Conservation (phyloP, 2,888 invertebrate species). For the Acleris emargana region DNA sequence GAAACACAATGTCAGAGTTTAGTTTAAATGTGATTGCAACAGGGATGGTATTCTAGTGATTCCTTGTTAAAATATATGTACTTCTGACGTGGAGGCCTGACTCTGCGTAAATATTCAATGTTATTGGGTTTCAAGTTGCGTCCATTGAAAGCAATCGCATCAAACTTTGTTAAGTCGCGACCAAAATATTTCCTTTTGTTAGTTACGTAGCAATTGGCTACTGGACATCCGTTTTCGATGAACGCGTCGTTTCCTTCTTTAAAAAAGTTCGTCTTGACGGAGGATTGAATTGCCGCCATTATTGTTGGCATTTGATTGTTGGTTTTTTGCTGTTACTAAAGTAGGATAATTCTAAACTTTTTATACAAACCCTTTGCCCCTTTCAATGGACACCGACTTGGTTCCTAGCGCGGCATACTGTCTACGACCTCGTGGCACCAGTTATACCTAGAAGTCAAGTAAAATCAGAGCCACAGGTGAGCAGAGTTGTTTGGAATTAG, state of each 20-base stretch:
- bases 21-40: slow-evolving; percentile 56
- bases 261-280: no score
- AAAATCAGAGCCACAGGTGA: no score
- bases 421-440: no score
- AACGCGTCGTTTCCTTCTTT: slow-evolving; percentile 62
- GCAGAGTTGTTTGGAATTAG: no score
- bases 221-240: slow-evolving; percentile 63
- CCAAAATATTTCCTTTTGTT: slow-evolving; percentile 53
- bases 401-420: no score
- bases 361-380: no score
- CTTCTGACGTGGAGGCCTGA: slow-evolving; percentile 60
- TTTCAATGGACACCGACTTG: no score
- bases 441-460: no score
- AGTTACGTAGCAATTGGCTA: slow-evolving; percentile 67
- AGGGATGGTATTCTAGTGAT: slow-evolving; percentile 67
- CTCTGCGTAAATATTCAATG: slow-evolving; percentile 49
- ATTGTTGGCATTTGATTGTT: no score
- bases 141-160: slow-evolving; percentile 70
- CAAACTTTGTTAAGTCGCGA: slow-evolving; percentile 58
- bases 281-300: no score
- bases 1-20: slow-evolving; percentile 67
- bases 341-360: no score
- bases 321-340: no score
- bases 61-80: slow-evolving; percentile 73
- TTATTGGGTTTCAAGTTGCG: slow-evolving; percentile 48